Evolutionary conservation across 2,888 invertebrate genomes (phyloP).

Genomic region (Flexamia atlantica): DNA sequence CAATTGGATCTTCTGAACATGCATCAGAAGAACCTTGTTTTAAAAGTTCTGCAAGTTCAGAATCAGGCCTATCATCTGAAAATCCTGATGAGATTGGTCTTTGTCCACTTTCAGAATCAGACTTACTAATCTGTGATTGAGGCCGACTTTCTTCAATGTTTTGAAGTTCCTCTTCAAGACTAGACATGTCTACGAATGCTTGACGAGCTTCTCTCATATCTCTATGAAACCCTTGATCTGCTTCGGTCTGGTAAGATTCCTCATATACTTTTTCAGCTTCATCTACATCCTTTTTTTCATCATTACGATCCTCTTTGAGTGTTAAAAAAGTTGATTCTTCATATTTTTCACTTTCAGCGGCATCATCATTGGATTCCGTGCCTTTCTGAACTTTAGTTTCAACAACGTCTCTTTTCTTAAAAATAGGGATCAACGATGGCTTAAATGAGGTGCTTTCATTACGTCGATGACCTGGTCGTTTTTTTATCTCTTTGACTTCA

Average conservation of each 20-base stretch:
- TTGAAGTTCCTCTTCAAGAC: conserved; percentile 75
- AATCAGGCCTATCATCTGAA: conserved; percentile 74
- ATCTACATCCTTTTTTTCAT: conserved; percentile 76
- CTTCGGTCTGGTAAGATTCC: conserved; percentile 75
- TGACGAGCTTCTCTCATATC: conserved; percentile 74
- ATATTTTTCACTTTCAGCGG: conserved; percentile 74
- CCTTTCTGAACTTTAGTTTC: conserved; percentile 71
- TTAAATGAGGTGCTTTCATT: conserved; percentile 77
- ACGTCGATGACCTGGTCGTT: conserved; percentile 76
- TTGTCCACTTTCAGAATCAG: conserved; percentile 73
- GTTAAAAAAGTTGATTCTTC: conserved; percentile 72
- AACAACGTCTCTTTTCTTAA: conserved; percentile 60
- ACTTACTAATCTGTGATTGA: conserved; percentile 73
- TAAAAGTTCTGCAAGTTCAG: conserved; percentile 74
- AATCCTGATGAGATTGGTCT: conserved; percentile 73
- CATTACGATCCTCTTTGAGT: conserved; percentile 75
- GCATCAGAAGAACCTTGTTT: conserved; percentile 73
- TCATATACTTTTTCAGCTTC: conserved; percentile 73
- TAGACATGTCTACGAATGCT: conserved; percentile 62
- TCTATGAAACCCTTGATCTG: conserved; percentile 75
- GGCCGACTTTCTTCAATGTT: conserved; percentile 76
- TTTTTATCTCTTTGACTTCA: conserved; percentile 73
- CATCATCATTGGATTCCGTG: conserved; percentile 69
- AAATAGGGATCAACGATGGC: conserved; percentile 69
- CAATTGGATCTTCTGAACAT: conserved; percentile 75